These are phyloP conservation scores for Anguilla obscura DNA, from an alignment of 2,797 vertebrate genomes.

Conservation along the genomic window DNA sequence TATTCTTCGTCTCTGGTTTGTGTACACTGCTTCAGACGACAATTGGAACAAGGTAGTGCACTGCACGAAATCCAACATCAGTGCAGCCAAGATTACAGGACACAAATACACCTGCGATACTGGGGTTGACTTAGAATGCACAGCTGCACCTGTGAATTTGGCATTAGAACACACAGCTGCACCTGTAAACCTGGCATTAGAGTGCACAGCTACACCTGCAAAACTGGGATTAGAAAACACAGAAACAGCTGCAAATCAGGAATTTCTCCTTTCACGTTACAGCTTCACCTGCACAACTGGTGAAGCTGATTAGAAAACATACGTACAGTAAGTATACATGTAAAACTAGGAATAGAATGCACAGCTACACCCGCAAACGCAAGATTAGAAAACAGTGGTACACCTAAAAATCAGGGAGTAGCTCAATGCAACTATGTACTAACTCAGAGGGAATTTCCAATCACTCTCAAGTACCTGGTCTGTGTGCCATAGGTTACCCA, in stretches of 20 bases:
- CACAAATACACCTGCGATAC: neutral
- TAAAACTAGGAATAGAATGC: neutral
- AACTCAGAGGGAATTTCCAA: neutral
- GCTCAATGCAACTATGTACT: neutral
- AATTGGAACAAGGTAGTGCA: constrained; percentile 72
- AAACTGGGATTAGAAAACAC: neutral
- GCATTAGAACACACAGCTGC: neutral
- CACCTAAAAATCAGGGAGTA: neutral
- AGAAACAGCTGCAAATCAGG: neutral
- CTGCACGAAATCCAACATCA: neutral
- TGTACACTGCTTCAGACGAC: constrained; percentile 75
- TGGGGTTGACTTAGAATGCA: neutral
- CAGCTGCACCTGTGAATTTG: neutral
- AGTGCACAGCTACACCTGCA: neutral
- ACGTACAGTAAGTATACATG: neutral
- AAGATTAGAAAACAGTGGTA: neutral
- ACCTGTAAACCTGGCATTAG: neutral
- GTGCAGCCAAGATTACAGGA: neutral
- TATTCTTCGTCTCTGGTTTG: constrained; percentile 78
- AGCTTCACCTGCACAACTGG: too few species aligned
- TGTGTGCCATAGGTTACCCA: constrained; percentile 67
- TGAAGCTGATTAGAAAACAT: neutral
- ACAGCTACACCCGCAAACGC: neutral
- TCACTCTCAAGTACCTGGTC: neutral
- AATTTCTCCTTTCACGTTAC: too few species aligned